These are phyloP conservation scores for Ctenopoma kingsleyae DNA, from an alignment of 2,797 vertebrate species.

Conservation along the genomic window DNA sequence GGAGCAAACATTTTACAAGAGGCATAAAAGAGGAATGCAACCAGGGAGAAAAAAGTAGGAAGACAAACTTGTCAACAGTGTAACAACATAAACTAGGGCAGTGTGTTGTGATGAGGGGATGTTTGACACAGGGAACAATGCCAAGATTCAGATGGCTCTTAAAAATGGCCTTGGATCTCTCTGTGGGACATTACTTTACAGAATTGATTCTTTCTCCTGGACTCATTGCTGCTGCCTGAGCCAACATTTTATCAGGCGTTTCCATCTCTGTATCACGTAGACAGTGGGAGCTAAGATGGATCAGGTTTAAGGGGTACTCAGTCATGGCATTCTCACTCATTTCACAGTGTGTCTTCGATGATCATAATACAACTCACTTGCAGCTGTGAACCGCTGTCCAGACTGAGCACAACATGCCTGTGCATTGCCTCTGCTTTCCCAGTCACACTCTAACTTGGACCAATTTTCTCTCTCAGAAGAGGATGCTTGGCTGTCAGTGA, in stretches of 20 bases:
- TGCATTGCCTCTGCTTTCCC: constrained; percentile 40
- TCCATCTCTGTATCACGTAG: constrained; percentile 37
- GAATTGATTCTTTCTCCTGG: constrained; percentile 65
- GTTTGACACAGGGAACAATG: constrained; percentile 55
- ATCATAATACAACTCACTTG: constrained; percentile 31
- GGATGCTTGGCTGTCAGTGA: constrained; percentile 59
- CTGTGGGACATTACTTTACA: constrained; percentile 59
- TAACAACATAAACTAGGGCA: constrained; percentile 60
- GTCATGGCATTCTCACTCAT: constrained; percentile 34
- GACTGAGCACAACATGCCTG: constrained; percentile 39
- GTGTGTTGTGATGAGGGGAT: constrained; percentile 42
- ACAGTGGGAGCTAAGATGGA: constrained; percentile 42
- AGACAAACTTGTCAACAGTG: constrained; percentile 59
- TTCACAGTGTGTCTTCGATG: constrained; percentile 27
- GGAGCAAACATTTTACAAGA: constrained; percentile 39
- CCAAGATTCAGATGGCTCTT: constrained; percentile 59
- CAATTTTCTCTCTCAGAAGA: constrained; percentile 59
- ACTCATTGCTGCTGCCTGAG: constrained; percentile 44
- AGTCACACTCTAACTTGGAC: constrained; percentile 48
- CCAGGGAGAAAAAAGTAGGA: constrained; percentile 36
- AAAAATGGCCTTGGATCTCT: constrained; percentile 55
- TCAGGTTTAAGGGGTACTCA: constrained; percentile 44
- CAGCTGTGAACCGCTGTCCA: constrained; percentile 33
- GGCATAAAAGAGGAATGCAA: constrained; percentile 45
- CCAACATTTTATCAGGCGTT: constrained; percentile 58